Conservation (phyloP, 2,113 vertebrate genomes). For the Sinocyclocheilus maitianheensis region DNA sequence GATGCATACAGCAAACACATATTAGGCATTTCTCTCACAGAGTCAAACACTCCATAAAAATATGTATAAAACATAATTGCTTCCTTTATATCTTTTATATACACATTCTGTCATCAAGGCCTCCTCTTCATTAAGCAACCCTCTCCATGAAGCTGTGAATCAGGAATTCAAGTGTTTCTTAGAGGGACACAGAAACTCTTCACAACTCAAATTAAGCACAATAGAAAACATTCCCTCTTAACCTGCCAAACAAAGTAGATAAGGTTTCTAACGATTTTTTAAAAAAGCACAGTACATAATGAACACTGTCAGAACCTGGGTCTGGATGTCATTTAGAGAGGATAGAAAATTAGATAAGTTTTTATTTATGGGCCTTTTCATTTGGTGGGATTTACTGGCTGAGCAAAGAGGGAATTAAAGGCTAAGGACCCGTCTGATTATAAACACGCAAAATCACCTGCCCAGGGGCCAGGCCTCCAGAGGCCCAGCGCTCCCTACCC, state of each 20-base stretch:
- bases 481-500: constrained; percentile 61
- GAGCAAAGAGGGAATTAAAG: constrained; percentile 72
- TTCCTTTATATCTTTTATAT: not conserved
- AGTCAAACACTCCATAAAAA: not conserved
- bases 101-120: not conserved
- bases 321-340: constrained; percentile 72
- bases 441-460: constrained; percentile 73
- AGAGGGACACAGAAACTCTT: constrained; percentile 18
- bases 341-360: constrained; percentile 74
- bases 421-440: constrained; percentile 74
- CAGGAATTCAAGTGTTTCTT: constrained; percentile 29
- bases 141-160: constrained; percentile 44
- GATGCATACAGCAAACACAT: constrained; percentile 53
- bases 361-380: constrained; percentile 75
- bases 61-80: not conserved
- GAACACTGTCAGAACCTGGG: constrained; percentile 64
- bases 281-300: constrained; percentile 65
- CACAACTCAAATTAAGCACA: constrained; percentile 46
- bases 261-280: constrained; percentile 52
- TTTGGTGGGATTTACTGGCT: constrained; percentile 73
- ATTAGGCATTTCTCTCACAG: constrained; percentile 8
- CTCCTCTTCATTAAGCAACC: not conserved
- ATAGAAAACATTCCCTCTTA: constrained; percentile 29
- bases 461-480: constrained; percentile 64
- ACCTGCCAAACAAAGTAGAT: constrained; percentile 58